Conservation (phyloP, 2,797 vertebrate genomes). For the Saxicola maurus region DNA sequence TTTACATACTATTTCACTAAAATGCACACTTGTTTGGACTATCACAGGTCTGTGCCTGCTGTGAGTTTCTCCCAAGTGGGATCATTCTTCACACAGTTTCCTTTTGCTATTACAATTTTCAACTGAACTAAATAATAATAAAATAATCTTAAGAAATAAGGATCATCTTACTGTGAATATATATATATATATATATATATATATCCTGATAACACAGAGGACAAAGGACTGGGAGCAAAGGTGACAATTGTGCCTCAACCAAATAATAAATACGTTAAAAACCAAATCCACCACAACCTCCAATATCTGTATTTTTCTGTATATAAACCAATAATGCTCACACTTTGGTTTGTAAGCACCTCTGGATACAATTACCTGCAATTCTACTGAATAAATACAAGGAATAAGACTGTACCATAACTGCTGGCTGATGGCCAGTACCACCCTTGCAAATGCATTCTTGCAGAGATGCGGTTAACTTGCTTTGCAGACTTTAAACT, state of each 20-base stretch:
- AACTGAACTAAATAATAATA: background rate
- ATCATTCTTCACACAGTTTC: background rate
- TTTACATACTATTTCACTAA: background rate
- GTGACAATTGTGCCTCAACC: rapidly evolving
- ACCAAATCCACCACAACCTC: background rate
- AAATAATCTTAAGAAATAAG: background rate
- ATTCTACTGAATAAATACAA: background rate
- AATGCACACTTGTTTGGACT: background rate
- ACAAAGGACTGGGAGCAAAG: background rate
- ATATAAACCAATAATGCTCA: background rate
- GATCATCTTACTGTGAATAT: background rate
- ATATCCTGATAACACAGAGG: background rate
- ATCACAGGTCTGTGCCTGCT: background rate
- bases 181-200: background rate
- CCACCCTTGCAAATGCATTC: background rate
- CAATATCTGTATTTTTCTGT: background rate
- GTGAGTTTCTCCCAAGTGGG: background rate
- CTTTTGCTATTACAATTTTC: background rate
- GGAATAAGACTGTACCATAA: background rate
- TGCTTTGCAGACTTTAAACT: background rate
- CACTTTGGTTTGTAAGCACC: background rate
- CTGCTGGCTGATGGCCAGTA: background rate
- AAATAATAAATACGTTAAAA: background rate
- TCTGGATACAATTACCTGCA: background rate
- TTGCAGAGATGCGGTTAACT: background rate